A percentile compares a stretch with the other conserved stretches of the same genome.
Conservation (phyloP, 2,113 vertebrate genomes). For the Scophthalmus maximus region DNA sequence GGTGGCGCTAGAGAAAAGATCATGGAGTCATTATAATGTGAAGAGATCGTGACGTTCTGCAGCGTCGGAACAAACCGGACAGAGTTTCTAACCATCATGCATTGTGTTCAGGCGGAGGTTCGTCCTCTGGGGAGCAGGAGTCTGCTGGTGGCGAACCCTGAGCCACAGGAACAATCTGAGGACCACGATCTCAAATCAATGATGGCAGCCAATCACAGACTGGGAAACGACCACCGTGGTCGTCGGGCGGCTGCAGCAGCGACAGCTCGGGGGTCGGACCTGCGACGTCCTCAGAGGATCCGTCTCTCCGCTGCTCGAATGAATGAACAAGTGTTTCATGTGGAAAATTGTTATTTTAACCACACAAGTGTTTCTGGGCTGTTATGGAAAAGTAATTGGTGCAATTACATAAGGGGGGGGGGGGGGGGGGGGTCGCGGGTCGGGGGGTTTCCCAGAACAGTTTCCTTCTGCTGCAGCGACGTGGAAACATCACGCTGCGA, state of each 20-base stretch:
- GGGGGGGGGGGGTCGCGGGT: constrained; percentile 56
- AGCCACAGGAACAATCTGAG: too few species aligned
- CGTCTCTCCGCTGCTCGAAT: constrained; percentile 15
- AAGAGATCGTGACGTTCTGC: too few species aligned
- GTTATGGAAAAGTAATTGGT: constrained; percentile 75
- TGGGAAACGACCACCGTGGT: background rate
- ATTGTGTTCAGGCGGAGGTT: too few species aligned
- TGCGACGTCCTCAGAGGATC: constrained; percentile 35
- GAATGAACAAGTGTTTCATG: constrained; percentile 71
- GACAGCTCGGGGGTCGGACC: background rate
- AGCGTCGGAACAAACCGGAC: too few species aligned
- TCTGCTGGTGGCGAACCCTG: too few species aligned
- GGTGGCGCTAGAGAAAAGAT: too few species aligned
- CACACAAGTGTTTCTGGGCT: constrained; percentile 68
- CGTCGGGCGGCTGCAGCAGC: background rate
- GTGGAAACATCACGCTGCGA: constrained; percentile 62
- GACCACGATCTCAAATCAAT: too few species aligned
- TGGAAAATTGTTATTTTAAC: constrained; percentile 73
- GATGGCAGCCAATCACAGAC: constrained; percentile 3
- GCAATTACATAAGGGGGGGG: constrained; percentile 56
- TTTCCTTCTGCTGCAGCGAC: constrained; percentile 45
- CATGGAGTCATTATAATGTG: too few species aligned
- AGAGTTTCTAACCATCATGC: too few species aligned
- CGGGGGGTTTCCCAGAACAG: constrained; percentile 55
- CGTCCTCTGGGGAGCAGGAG: background rate